Conservation (phyloP, 2,113 vertebrate genomes). For the Strix uralensis region DNA sequence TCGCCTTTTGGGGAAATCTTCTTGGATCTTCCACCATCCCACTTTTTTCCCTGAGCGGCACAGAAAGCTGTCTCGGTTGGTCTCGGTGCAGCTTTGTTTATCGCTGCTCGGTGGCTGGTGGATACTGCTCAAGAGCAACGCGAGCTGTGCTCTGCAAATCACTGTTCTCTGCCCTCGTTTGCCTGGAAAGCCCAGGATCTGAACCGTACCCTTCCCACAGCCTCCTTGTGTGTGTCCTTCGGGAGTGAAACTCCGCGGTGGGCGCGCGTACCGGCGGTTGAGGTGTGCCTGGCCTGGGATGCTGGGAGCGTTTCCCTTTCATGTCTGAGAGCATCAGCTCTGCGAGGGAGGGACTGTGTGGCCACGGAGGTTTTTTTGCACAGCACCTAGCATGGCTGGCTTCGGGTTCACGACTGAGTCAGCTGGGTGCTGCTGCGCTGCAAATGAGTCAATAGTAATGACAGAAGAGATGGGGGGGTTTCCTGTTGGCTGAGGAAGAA, state of each 20-base stretch:
- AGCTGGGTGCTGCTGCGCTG: background rate
- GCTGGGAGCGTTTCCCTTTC: background rate
- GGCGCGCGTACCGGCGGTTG: background rate
- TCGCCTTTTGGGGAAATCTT: background rate
- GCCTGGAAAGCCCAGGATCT: background rate
- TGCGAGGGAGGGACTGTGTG: background rate
- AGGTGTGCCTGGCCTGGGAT: background rate
- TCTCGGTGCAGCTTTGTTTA: background rate
- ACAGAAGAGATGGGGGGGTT: background rate
- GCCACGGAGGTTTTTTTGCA: background rate
- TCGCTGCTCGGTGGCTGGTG: background rate
- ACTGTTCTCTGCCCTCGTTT: background rate
- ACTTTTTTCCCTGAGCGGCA: background rate
- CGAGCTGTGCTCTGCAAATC: background rate
- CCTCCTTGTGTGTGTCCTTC: background rate
- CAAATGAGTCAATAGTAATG: background rate
- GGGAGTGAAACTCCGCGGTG: background rate
- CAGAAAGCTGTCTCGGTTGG: background rate
- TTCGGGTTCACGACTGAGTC: background rate
- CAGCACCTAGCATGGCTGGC: background rate
- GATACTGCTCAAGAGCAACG: background rate
- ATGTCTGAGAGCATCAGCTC: background rate
- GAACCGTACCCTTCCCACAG: accelerated
- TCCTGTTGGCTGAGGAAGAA: conserved; percentile 43
- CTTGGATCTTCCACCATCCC: background rate